phyloP scores from a whole-genome alignment of 2,113 vertebrate genomes.

The Numida meleagris region DNA sequence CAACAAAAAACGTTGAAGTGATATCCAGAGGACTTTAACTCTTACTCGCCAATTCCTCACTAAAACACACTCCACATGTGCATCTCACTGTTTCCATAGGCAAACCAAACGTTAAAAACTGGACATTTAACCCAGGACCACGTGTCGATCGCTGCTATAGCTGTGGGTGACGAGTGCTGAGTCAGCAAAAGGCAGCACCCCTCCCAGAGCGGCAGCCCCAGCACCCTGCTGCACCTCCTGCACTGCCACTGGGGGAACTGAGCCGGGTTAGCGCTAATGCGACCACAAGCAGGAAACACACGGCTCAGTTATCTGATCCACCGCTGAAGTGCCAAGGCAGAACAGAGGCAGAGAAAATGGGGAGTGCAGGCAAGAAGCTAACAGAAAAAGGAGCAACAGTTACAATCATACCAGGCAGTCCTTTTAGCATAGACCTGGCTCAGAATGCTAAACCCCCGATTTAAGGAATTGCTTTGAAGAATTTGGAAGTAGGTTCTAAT shows the following conservation, averaged over 20 bases:
- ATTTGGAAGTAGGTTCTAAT: neutral
- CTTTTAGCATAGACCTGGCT: neutral
- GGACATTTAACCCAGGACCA: neutral
- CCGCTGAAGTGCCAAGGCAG: neutral
- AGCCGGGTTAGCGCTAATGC: neutral
- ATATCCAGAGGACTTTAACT: neutral
- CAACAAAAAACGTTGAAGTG: neutral
- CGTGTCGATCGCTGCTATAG: accelerated
- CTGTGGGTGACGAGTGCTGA: accelerated
- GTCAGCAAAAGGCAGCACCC: neutral
- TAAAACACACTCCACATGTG: neutral
- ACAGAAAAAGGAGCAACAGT: neutral
- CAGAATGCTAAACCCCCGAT: neutral
- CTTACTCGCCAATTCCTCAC: neutral
- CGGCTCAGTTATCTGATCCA: neutral
- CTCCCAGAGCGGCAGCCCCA: neutral
- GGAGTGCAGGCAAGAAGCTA: neutral
- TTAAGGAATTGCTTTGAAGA: neutral
- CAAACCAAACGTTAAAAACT: neutral
- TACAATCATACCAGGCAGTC: neutral
- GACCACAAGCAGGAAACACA: neutral
- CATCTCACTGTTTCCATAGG: neutral
- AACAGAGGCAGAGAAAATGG: neutral
- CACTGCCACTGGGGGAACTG: neutral
- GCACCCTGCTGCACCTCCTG: neutral